Base-by-base conservation (phyloP, 2,797 vertebrate genomes). In the Lutjanus campechanus region DNA sequence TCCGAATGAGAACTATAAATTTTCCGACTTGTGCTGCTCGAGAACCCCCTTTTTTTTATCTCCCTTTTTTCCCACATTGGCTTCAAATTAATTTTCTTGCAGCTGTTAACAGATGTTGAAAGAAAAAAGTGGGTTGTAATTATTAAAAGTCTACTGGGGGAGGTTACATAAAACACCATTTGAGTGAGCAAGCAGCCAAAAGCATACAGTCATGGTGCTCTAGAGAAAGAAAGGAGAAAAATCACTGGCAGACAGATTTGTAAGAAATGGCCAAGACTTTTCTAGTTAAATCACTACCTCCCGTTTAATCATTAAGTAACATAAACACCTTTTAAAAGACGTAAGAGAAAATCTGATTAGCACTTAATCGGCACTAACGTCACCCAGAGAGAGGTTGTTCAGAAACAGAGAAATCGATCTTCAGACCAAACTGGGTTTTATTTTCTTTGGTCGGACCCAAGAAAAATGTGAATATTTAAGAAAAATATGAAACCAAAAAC, bases 71-170 rank as follows among this genome's bases (percentile, higher is more conserved):
- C 17, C 20, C 11, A 54, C 54, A 54, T 56, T 47, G 73, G 77
- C 78, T 81, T 80, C 66, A 89, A 87, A 93, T 93, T 91, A 82
- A 88, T 93, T 91, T 90, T 66, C 76, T 76, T 12, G 17, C 91
- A 94, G 93, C 88, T 91, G 86, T 86, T 86, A 90, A 91, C 90
- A 91, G 76, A 91, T 80, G 83, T 73, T 87, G 76, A 46, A 70
- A 85, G 77, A 85, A 83, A 77, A n/a, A 85, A 82, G 55, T 51
- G 55, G 60, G 40, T 69, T 84, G 76, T 90, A 86, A 91, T 90
- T 85, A 91, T 92, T 91, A 88, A 87, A 91, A 54, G 80, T 83
- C 77, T 90, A 71, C 76, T 40, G 77, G 77, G 89, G 89, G 81
- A 67, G 79, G 79, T 69, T 81, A 69, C 65, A 88, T 90, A 91